These are phyloP conservation scores for Calliphora vomitoria DNA, from an alignment of 2,888 invertebrate species.

Conservation along the genomic window DNA sequence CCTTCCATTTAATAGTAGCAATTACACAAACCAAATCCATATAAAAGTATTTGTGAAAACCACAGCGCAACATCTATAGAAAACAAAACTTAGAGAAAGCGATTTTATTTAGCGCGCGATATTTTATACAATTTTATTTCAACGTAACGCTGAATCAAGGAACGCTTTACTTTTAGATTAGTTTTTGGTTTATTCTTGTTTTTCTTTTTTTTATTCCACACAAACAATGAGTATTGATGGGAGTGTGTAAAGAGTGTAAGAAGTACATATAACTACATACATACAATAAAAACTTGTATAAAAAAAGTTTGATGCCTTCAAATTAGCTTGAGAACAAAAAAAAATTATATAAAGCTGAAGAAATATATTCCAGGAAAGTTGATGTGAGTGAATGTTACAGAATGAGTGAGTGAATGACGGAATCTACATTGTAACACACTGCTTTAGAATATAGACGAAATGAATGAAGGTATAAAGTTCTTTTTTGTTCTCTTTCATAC, in stretches of 20 bases:
- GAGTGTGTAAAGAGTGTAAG: neutral
- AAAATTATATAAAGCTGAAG: neutral
- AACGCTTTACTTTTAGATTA: slow-evolving; percentile 34
- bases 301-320: slow-evolving; percentile 56
- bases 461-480: slow-evolving; percentile 27
- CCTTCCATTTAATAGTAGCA: neutral
- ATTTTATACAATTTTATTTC: slow-evolving; percentile 32
- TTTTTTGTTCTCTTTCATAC: neutral
- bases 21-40: neutral
- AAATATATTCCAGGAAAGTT: slow-evolving; percentile 9
- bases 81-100: neutral
- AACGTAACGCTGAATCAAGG: slow-evolving; percentile 3
- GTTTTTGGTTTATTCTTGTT: neutral
- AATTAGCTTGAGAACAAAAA: slow-evolving; percentile 49
- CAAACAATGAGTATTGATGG: neutral
- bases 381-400: neutral
- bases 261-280: neutral
- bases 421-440: neutral
- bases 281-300: neutral
- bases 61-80: slow-evolving; percentile 3
- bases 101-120: slow-evolving; percentile 7
- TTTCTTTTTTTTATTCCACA: slow-evolving; percentile 19
- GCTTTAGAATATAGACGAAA: neutral
- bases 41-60: slow-evolving; percentile 21
- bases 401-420: slow-evolving; percentile 10